Evolutionary conservation across 2,113 vertebrate genomes (phyloP).

Genomic region (Phocoena sinus): DNA sequence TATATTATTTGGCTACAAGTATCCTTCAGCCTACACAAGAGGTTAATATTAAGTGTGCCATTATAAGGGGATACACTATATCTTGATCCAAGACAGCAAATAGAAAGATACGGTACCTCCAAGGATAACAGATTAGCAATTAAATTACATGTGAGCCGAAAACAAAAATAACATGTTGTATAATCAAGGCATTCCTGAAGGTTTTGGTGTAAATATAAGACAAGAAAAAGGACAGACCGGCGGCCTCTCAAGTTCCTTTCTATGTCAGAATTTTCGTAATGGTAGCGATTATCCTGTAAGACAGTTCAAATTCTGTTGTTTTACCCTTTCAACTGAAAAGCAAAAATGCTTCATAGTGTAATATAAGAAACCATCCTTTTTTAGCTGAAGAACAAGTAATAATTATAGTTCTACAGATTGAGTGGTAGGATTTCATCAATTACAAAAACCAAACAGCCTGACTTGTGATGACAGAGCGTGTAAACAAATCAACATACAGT

Average conservation of each 20-base stretch:
- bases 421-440: not conserved
- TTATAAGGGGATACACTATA: not conserved
- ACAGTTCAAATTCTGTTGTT: not conserved
- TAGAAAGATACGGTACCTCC: not conserved
- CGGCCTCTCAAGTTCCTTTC: not conserved
- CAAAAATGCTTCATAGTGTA: slow-evolving; percentile 2
- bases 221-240: not conserved
- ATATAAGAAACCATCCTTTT: not conserved
- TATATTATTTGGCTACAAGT: not conserved
- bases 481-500: not conserved
- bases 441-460: not conserved
- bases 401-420: slow-evolving; percentile 12
- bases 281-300: not conserved
- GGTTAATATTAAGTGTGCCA: not conserved
- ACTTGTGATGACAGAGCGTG: not conserved
- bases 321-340: slow-evolving; percentile 1
- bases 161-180: not conserved
- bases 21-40: not conserved
- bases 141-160: not conserved
- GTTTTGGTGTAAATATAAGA: not conserved
- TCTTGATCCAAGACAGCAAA: not conserved
- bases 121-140: not conserved
- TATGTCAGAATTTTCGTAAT: not conserved
- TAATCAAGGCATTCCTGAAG: not conserved
- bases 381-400: not conserved